A percentile compares a stretch with the other conserved stretches of the same genome.
Conservation (phyloP, 2,888 invertebrate species). For the Mesorhabditis belari region DNA sequence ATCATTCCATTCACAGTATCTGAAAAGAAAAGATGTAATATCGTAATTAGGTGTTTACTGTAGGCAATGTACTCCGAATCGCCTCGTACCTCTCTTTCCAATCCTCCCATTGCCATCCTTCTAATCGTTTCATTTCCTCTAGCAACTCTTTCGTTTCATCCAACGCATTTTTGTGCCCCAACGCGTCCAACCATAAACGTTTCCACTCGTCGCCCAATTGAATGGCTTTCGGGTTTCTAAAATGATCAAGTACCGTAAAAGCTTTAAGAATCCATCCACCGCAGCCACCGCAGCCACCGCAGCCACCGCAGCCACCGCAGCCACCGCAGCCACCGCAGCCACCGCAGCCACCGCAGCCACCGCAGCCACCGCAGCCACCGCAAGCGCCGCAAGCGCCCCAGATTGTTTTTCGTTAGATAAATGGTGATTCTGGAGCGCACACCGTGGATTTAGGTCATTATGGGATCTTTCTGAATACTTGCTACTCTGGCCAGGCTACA, state of each 20-base stretch:
- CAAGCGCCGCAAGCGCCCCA: no score
- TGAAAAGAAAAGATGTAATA: background rate
- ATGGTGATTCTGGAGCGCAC: no score
- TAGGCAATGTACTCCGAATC: slow-evolving; percentile 58
- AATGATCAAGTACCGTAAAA: background rate
- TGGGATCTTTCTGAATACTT: no score
- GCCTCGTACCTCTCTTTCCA: slow-evolving; percentile 62
- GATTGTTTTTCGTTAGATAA: no score
- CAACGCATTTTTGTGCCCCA: slow-evolving; percentile 88
- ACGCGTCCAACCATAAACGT: slow-evolving; percentile 89
- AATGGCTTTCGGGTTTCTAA: slow-evolving; percentile 66
- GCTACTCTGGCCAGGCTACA: no score
- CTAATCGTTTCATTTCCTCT: slow-evolving; percentile 74
- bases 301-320: no score
- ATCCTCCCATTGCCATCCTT: slow-evolving; percentile 99
- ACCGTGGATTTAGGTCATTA: no score
- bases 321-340: no score
- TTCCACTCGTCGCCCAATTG: slow-evolving; percentile 95
- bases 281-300: no score
- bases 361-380: no score
- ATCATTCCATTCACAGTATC: slow-evolving; percentile 39
- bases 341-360: no score
- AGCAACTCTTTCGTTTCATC: slow-evolving; percentile 71
- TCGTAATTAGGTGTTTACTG: background rate
- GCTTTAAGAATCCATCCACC: background rate